Percentiles rank a stretch among this genome's conserved stretches.
phyloP scores from a whole-genome alignment of 2,888 invertebrate species.

The Hydrotaea cyrtoneurina region DNA sequence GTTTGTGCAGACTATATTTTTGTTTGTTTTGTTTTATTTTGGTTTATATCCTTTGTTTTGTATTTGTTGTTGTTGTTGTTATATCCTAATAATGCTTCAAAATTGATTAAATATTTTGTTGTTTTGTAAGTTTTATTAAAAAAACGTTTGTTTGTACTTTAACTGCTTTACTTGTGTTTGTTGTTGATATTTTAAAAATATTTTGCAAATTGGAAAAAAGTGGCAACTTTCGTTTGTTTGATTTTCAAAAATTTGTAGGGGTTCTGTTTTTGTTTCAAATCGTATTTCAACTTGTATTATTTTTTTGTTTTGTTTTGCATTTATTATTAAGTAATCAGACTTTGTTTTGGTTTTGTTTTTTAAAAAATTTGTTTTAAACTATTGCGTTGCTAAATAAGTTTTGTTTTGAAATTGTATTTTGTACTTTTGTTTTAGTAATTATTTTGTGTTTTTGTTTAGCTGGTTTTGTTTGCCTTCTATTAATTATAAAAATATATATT shows the following conservation, averaged over 20 bases:
- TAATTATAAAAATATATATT: conserved; percentile 66
- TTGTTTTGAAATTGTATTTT: conserved; percentile 75
- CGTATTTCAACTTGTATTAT: conserved; percentile 35
- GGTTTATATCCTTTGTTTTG: too few species aligned
- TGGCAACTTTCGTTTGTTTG: conserved; percentile 51
- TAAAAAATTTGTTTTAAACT: conserved; percentile 70
- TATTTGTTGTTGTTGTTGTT: conserved; percentile 20
- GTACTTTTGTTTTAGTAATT: conserved; percentile 74
- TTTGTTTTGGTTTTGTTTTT: conserved; percentile 65
- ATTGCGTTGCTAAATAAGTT: conserved; percentile 70
- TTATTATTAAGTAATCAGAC: conserved; percentile 68
- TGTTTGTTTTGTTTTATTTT: conserved; percentile 55
- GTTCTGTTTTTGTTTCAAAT: conserved; percentile 26
- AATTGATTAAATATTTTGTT: conserved; percentile 69
- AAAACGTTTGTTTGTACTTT: conserved; percentile 59
- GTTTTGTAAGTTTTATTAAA: conserved; percentile 55
- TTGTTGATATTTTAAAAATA: conserved; percentile 39
- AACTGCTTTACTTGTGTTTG: conserved; percentile 60
- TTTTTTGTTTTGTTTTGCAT: conserved; percentile 56
- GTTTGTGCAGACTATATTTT: conserved; percentile 66
- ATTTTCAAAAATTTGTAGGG: conserved; percentile 45
- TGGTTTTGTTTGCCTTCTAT: conserved; percentile 65
- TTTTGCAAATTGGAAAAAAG: conserved; percentile 61
- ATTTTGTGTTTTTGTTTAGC: conserved; percentile 73
- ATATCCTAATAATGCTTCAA: conserved; percentile 68